Evolutionary conservation across 2,113 vertebrate genomes (phyloP).

Genomic region (Cyphomyrus discorhynchus): DNA sequence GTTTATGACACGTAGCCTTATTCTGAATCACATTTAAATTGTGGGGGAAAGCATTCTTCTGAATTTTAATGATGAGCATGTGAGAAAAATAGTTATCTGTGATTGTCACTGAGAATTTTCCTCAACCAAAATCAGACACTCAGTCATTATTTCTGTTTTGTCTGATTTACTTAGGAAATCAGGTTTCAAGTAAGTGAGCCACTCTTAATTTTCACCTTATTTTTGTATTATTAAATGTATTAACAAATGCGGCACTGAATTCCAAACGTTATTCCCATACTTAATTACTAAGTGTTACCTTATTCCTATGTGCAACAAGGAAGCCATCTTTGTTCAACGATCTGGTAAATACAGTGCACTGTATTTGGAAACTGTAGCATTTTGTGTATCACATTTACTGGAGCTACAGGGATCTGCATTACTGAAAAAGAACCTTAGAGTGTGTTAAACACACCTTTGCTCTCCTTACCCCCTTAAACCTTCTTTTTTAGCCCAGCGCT

Average conservation of each 20-base stretch:
- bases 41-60: not conserved
- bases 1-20: not conserved
- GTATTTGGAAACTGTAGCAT: not conserved
- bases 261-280: not conserved
- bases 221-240: not conserved
- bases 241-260: not conserved
- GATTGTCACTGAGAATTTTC: not conserved
- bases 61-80: not conserved
- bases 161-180: not conserved
- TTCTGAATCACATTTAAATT: not conserved
- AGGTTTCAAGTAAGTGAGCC: not conserved
- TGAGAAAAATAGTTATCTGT: not conserved
- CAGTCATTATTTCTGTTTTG: not conserved
- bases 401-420: not conserved
- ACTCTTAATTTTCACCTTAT: not conserved
- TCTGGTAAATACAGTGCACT: too few relatives aligned
- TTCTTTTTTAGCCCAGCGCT: not conserved
- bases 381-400: not conserved
- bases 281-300: not conserved
- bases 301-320: not conserved
- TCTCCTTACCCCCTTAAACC: not conserved
- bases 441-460: not conserved
- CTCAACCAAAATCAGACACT: not conserved
- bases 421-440: not conserved
- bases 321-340: not conserved